Conservation (phyloP, 2,113 vertebrate species). For the Varanus salvator region DNA sequence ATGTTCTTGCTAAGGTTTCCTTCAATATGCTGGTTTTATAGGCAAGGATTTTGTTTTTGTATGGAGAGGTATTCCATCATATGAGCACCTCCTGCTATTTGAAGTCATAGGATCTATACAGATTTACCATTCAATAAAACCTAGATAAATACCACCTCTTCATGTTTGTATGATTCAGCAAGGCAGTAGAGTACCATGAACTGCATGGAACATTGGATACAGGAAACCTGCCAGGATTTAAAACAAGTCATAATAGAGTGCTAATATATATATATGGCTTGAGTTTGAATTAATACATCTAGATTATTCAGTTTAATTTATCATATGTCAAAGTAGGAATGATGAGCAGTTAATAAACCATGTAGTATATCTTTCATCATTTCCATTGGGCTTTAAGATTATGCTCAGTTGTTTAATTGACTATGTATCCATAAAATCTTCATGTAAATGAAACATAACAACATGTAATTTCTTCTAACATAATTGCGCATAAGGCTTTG, state of each 20-base stretch:
- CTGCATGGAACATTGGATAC: conserved; percentile 42
- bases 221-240: background rate
- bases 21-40: background rate
- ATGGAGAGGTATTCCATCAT: background rate
- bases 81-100: background rate
- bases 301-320: conserved; percentile 50
- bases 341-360: conserved; percentile 52
- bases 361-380: conserved; percentile 63
- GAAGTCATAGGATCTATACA: background rate
- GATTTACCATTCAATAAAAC: background rate
- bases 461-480: conserved; percentile 57
- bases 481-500: conserved; percentile 57
- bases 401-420: conserved; percentile 54
- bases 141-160: background rate
- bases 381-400: conserved; percentile 58
- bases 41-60: background rate
- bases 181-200: conserved; percentile 27
- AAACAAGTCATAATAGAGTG: conserved; percentile 40
- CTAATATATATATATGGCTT: conserved; percentile 65
- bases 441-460: conserved; percentile 68
- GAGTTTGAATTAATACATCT: conserved; percentile 46
- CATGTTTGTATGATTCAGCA: conserved; percentile 22
- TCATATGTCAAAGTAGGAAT: conserved; percentile 57
- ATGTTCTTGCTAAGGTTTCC: background rate
- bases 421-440: conserved; percentile 71